Percentiles rank a stretch among this genome's conserved stretches.
These are phyloP conservation scores for Oligia strigilis DNA, from an alignment of 2,888 invertebrate species.

Conservation along the genomic window DNA sequence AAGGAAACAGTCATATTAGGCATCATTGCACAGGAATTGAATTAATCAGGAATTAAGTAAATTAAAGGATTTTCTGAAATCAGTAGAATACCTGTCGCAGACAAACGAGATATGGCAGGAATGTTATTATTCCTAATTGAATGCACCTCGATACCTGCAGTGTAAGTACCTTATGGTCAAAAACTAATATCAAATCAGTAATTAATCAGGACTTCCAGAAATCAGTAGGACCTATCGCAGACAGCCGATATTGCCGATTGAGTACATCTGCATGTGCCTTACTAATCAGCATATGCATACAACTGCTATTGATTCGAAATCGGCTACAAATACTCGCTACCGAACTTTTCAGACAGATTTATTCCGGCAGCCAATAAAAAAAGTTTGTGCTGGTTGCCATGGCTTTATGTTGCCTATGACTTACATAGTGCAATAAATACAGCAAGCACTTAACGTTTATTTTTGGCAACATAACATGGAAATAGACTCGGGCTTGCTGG, in stretches of 20 bases:
- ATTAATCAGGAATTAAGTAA: background rate
- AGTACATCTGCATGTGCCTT: background rate
- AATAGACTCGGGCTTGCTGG: conserved; percentile 20
- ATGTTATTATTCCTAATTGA: background rate
- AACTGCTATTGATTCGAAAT: background rate
- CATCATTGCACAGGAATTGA: background rate
- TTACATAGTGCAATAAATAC: conserved; percentile 28
- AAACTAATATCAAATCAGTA: background rate
- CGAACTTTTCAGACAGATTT: background rate
- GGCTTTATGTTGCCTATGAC: conserved; percentile 15
- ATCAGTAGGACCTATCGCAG: too few relatives aligned
- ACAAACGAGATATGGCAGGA: background rate
- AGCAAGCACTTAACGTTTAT: conserved; percentile 38
- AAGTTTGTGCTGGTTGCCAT: background rate
- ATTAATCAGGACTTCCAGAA: background rate
- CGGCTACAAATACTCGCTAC: background rate
- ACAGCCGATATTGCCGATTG: background rate
- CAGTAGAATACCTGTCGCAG: background rate
- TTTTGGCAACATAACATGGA: conserved; percentile 33
- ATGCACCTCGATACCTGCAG: background rate
- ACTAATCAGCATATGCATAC: background rate
- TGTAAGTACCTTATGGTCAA: background rate
- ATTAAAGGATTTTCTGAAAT: background rate
- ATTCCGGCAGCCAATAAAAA: conserved; percentile 4
- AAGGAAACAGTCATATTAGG: background rate